Base-by-base conservation (phyloP, 1,140 invertebrate genomes). In the Bombus sibiricus region DNA sequence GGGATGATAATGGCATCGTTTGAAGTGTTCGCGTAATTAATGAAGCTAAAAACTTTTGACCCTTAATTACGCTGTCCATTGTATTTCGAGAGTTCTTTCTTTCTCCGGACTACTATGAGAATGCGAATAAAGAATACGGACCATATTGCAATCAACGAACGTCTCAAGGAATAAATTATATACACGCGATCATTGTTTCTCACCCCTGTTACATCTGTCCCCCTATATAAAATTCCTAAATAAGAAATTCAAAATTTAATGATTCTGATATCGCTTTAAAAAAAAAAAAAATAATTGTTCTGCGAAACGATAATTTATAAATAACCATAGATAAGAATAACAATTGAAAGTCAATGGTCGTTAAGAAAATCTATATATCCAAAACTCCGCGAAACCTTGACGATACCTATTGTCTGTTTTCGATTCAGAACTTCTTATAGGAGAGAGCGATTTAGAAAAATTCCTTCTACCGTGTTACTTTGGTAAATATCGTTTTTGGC, bases 21-120 rank as follows among this genome's bases (percentile, higher is more conserved):
- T 89, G 79, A 90, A 89, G 71, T 88, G 82, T 90, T 90, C 82
- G 82, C 87, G 89, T 89, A 90, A 90, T 90, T 90, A 90, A 89
- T 86, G 89, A 87, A 90, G 85, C 85, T 90, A 87, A 87, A 90
- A 90, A 90, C 85, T 90, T 90, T 87, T 90, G 85, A 90, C 89
- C 85, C 73, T 90, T 89, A 90, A 90, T 90, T 90, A 89, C 89
- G 85, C 75, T 62, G 85, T 62, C 89, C 64, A 90, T 90, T 90
- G 89, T 90, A 80, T 78, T 71, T 69, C 81, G 41, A 77, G 53
- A 84, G 78, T 84, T 85, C 84, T 86, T 83, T 85, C 81, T 90
- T 90, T 83, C 69, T 78, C 57, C 37, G 62, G 66, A 57, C 68
- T 81, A 73, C 81, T 80, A 57, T 79, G 85, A 81, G 75, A 89